Conservation (phyloP, 2,797 vertebrate genomes). For the Acrossocheilus fasciatus region DNA sequence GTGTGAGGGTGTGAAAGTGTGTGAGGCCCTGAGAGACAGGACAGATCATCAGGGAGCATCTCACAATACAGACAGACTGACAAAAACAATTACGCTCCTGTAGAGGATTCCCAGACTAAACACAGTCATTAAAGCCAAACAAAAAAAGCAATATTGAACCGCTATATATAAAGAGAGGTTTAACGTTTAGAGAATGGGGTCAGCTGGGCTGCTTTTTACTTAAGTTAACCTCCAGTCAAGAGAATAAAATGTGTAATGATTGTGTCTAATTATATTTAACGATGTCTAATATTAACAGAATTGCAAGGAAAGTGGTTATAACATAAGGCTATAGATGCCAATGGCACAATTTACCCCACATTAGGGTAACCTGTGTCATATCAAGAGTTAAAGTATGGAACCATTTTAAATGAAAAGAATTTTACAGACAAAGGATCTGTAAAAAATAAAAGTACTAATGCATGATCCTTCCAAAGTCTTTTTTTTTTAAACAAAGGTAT, state of each 20-base stretch:
- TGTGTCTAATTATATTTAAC: background rate
- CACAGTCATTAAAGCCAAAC: constrained; percentile 64
- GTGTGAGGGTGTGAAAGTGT: constrained; percentile 66
- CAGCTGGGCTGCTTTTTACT: background rate
- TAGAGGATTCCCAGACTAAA: constrained; percentile 32
- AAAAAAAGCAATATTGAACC: constrained; percentile 37
- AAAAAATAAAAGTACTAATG: background rate
- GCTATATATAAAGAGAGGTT: background rate
- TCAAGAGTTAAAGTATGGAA: background rate
- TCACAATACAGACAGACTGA: constrained; percentile 59
- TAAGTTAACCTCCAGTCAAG: background rate
- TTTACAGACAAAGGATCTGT: background rate
- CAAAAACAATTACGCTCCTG: constrained; percentile 51
- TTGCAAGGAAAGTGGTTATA: background rate
- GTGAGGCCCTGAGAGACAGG: constrained; percentile 45
- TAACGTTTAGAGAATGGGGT: constrained; percentile 7
- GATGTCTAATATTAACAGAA: background rate
- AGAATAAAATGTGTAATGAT: background rate
- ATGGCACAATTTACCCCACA: background rate
- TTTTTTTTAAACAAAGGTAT: background rate
- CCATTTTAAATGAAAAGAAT: background rate
- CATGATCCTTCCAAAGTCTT: background rate
- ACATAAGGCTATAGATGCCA: background rate
- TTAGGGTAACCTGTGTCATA: background rate
- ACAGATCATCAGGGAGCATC: constrained; percentile 48